Percentiles rank a stretch among this genome's conserved stretches.
These are phyloP conservation scores for Nematostella vectensis DNA, from an alignment of 92 coral and sea anemone genomes.

Conservation along the genomic window DNA sequence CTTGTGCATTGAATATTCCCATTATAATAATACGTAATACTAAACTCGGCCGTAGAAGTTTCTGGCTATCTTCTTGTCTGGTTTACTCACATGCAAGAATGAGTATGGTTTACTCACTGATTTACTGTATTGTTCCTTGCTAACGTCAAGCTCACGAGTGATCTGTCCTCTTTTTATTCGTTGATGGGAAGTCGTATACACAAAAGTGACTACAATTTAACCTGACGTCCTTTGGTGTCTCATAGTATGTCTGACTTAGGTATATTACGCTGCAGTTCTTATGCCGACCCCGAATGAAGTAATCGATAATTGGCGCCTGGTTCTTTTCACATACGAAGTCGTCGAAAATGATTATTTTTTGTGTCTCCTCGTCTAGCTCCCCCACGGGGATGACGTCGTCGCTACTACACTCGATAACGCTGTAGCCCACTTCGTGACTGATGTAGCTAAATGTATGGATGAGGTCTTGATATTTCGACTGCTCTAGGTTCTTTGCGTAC, in stretches of 20 bases:
- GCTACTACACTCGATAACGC: too few relatives aligned
- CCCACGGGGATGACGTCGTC: too few relatives aligned
- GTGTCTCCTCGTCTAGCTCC: too few relatives aligned
- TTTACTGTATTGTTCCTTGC: not conserved
- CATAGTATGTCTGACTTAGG: conserved; percentile 6
- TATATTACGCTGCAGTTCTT: conserved; percentile 21
- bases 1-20: too few relatives aligned
- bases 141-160: not conserved
- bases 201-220: conserved; percentile 10
- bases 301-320: conserved; percentile 1
- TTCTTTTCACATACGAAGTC: conserved; percentile 22
- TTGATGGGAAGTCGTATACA: conserved; percentile 27
- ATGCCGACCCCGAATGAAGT: conserved; percentile 9
- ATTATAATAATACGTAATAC: too few relatives aligned
- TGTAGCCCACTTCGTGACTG: too few relatives aligned
- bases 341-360: too few relatives aligned
- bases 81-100: not conserved
- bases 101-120: not conserved
- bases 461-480: too few relatives aligned
- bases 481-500: too few relatives aligned
- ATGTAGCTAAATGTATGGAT: too few relatives aligned
- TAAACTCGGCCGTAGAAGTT: not conserved
- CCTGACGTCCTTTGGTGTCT: conserved; percentile 2
- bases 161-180: not conserved
- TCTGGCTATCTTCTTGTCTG: not conserved